Evolutionary conservation across 2,113 vertebrate genomes (phyloP).

Genomic region (Tauraco erythrolophus): DNA sequence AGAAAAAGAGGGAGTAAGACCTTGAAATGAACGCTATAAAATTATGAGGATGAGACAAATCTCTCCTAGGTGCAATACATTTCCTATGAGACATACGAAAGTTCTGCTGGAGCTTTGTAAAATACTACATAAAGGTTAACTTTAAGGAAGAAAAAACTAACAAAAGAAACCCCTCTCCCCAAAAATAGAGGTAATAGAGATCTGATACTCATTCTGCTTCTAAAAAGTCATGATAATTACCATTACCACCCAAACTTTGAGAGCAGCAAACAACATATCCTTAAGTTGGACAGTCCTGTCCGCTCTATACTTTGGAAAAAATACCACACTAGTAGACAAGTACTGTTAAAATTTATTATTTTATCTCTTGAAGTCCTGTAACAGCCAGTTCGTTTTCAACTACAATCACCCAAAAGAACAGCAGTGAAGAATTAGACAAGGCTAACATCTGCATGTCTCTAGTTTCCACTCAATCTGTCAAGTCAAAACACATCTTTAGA

Average conservation of each 20-base stretch:
- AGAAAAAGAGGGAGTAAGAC: neutral
- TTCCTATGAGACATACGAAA: neutral
- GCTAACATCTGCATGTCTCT: neutral
- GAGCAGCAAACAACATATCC: neutral
- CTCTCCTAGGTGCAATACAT: neutral
- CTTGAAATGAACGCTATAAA: neutral
- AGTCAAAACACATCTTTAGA: neutral
- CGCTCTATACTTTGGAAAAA: neutral
- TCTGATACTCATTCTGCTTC: neutral
- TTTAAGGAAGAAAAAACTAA: neutral
- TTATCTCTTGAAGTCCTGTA: neutral
- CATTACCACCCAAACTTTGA: neutral
- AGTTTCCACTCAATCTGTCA: neutral
- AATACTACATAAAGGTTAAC: neutral
- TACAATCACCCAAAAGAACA: neutral
- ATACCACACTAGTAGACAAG: neutral
- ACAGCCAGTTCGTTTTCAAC: neutral
- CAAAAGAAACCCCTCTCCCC: neutral
- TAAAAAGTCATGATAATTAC: neutral
- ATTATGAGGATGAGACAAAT: neutral
- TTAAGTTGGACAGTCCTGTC: neutral
- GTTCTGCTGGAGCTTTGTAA: neutral
- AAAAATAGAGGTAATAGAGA: neutral
- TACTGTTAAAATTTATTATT: neutral
- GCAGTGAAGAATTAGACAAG: neutral